Percentiles rank a stretch among this genome's conserved stretches.
phyloP scores from a whole-genome alignment of 2,113 vertebrate genomes.

The Holacanthus passer region DNA sequence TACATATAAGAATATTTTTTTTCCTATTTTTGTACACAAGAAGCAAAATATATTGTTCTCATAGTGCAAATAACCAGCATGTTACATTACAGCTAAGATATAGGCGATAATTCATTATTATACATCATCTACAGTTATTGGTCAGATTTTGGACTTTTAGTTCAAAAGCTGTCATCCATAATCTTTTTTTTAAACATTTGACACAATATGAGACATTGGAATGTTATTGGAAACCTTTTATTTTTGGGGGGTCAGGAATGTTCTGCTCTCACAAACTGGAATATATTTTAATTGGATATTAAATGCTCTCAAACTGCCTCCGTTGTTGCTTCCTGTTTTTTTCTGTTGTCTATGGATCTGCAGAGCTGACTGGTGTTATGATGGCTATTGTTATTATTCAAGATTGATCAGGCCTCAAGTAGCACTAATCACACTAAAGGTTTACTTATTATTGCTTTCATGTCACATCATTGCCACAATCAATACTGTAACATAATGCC shows the following conservation, averaged over 20 bases:
- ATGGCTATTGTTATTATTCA: slow-evolving; percentile 13
- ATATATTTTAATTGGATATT: slow-evolving; percentile 70
- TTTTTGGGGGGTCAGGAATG: slow-evolving; percentile 43
- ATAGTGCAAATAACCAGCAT: slow-evolving; percentile 44
- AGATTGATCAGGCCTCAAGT: slow-evolving; percentile 1
- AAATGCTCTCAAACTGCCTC: slow-evolving; percentile 50
- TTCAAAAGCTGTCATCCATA: slow-evolving; percentile 16
- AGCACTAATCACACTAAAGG: slow-evolving; percentile 9
- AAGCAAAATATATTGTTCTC: slow-evolving; percentile 23
- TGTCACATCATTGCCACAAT: slow-evolving; percentile 30
- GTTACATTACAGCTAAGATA: slow-evolving; percentile 21
- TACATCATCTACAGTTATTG: slow-evolving; percentile 13
- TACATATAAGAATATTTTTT: slow-evolving; percentile 54
- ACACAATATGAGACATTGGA: neutral
- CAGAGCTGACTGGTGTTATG: neutral
- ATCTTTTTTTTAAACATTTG: neutral
- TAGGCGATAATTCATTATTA: slow-evolving; percentile 2
- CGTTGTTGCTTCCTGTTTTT: neutral
- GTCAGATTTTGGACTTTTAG: slow-evolving; percentile 10
- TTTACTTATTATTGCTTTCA: slow-evolving; percentile 29
- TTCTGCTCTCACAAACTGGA: slow-evolving; percentile 52
- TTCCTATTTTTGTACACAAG: slow-evolving; percentile 77
- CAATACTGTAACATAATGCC: slow-evolving; percentile 37
- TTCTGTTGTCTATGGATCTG: neutral
- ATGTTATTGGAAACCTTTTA: slow-evolving; percentile 27